Conservation (phyloP, 2,888 invertebrate species). For the Cephus nigrinus region DNA sequence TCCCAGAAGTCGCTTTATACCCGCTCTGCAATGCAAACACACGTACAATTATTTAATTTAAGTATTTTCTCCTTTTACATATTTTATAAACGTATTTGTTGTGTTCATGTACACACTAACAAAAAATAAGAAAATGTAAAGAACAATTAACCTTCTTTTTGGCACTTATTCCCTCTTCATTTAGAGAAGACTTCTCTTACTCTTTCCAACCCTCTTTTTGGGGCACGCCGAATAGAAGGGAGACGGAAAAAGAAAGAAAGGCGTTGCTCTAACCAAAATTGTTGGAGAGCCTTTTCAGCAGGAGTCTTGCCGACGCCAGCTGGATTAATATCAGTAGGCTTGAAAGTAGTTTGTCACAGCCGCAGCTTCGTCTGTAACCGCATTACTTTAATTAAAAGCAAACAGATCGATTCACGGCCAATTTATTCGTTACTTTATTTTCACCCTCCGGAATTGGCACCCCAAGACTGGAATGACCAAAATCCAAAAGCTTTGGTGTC, state of each 20-base stretch:
- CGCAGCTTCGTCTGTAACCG: constrained; percentile 7
- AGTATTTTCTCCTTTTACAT: neutral
- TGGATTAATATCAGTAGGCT: neutral
- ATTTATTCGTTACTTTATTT: constrained; percentile 7
- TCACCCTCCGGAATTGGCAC: neutral
- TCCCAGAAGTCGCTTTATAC: neutral
- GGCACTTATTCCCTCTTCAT: neutral
- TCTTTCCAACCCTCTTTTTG: neutral
- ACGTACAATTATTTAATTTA: neutral
- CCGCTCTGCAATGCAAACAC: neutral
- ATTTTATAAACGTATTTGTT: neutral
- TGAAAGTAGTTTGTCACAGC: constrained; percentile 10
- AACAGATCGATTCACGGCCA: constrained; percentile 12
- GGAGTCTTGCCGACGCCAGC: neutral
- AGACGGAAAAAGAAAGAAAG: neutral
- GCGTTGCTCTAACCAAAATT: neutral
- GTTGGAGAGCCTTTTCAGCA: neutral
- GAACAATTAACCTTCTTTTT: neutral
- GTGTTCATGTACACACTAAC: neutral
- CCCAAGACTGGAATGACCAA: neutral
- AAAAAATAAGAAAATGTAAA: neutral
- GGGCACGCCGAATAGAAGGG: neutral
- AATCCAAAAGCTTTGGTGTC: neutral
- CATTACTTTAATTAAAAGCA: constrained; percentile 21
- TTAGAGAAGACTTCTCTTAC: neutral